Evolutionary conservation across 2,888 invertebrate species (phyloP).

Genomic region (Sabatieria punctata): DNA sequence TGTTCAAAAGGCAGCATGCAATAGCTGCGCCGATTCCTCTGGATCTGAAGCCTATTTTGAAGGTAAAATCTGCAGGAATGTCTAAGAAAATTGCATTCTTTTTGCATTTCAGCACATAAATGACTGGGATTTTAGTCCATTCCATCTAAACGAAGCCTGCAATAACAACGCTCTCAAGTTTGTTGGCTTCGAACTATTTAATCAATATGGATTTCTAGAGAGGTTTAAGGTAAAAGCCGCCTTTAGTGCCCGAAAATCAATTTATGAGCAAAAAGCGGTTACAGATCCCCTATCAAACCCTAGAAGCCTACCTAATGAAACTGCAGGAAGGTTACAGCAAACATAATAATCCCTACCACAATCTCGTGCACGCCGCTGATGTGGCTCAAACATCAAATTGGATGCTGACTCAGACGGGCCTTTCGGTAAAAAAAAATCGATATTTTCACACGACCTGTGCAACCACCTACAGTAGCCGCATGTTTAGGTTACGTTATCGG

Average conservation of each 20-base stretch:
- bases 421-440: too few species aligned
- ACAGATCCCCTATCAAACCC: slow-evolving; percentile 32
- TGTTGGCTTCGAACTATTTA: slow-evolving; percentile 72
- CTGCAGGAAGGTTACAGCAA: slow-evolving; percentile 77
- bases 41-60: slow-evolving; percentile 18
- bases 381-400: too few species aligned
- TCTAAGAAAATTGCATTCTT: background rate
- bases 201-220: slow-evolving; percentile 76
- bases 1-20: slow-evolving; percentile 25
- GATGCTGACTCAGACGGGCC: too few species aligned
- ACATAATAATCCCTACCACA: slow-evolving; percentile 11
- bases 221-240: slow-evolving; percentile 64
- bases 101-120: slow-evolving; percentile 50
- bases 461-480: too few species aligned
- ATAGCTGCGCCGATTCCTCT: slow-evolving; percentile 27
- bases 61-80: too few species aligned
- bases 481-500: too few species aligned
- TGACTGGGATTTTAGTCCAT: slow-evolving; percentile 84
- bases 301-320: slow-evolving; percentile 64
- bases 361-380: too few species aligned
- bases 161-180: slow-evolving; percentile 70
- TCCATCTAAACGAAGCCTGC: slow-evolving; percentile 61
- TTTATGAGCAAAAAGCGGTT: too few species aligned
- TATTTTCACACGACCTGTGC: too few species aligned
- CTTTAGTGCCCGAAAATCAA: too few species aligned